Percentiles rank a stretch among this genome's conserved stretches.
Evolutionary conservation across 2,888 invertebrate genomes (phyloP).

Genomic region (Macrosiphum euphorbiae): DNA sequence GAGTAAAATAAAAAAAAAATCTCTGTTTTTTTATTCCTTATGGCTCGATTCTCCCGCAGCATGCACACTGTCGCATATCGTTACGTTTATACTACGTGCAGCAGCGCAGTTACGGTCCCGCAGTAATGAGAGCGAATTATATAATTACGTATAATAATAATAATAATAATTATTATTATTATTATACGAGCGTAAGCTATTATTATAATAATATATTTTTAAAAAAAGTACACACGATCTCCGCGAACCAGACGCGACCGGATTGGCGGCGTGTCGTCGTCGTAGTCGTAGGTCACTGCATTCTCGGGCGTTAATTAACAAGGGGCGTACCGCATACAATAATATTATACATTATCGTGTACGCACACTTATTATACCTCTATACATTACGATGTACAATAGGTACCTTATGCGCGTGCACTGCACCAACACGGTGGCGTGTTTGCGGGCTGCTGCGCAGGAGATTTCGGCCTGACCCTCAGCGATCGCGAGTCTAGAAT

Average conservation of each 20-base stretch:
- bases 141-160: constrained; percentile 34
- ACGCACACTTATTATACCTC: neutral
- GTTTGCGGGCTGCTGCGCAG: neutral
- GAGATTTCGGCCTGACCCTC: neutral
- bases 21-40: neutral
- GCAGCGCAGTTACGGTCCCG: neutral
- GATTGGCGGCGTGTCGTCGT: constrained; percentile 26
- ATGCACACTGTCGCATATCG: neutral
- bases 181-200: constrained; percentile 1
- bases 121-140: constrained; percentile 51
- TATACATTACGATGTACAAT: neutral
- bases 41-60: neutral
- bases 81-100: neutral
- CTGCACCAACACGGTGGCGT: neutral
- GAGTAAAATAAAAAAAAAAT: constrained; percentile 1
- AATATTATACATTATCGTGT: neutral
- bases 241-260: neutral
- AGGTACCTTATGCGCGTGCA: neutral
- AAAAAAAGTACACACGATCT: neutral
- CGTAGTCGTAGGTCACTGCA: constrained; percentile 25
- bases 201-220: constrained; percentile 34
- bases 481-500: neutral
- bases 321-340: neutral
- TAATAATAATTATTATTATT: neutral
- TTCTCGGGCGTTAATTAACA: constrained; percentile 51